Base-by-base conservation (phyloP, 64 coral and sea anemone species). In the Pocillopora damicornis region DNA sequence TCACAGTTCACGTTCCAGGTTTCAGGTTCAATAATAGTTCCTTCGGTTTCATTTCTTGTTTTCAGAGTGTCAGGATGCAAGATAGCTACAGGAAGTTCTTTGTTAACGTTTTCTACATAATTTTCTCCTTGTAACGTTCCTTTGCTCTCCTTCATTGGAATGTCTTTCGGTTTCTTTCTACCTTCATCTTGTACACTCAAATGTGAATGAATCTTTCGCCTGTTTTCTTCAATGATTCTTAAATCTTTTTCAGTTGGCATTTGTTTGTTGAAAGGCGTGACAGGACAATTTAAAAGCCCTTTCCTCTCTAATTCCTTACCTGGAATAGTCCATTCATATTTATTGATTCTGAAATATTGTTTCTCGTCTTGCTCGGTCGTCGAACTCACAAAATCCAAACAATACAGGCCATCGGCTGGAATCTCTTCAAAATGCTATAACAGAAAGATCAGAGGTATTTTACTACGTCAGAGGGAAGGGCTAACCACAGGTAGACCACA, bases 401-500 rank as follows among this genome's bases (percentile, higher is more conserved):
- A 95, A 76, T 95, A 99, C 22, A 99, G 60, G 30, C 97, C 97
- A 91, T 95, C 88, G 58, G 97, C 97, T 34, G 97, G 93, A 34
- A 99, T 30, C 67, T 99, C 93, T 81, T 93, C 84, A 88, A 85
- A 95, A n/a, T 58, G 60, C 97, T 99, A 78, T 36, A 93, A 90
- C 20, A 86, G 23, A 65, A 88, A 74, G 25, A 11, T 76, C 12
- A 91, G 36, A 77, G 0, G 23, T 7, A 78, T 63, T 42, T 65
- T 26, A 66, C 11, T 65, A 1, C 5, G n/a, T 18, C 17, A 17
- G 37, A 15, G 22, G 3, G 7, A 51, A 51, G 42, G 42, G 42
- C 42, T 51, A 51, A 51, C 42, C 30, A 30, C 30, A 30, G 30
- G 30, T 0, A 30, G 30, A 30, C n/a, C n/a, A n/a, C n/a, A n/a